Base-by-base conservation (phyloP, 2,797 vertebrate species). In the Myotis daubentonii region DNA sequence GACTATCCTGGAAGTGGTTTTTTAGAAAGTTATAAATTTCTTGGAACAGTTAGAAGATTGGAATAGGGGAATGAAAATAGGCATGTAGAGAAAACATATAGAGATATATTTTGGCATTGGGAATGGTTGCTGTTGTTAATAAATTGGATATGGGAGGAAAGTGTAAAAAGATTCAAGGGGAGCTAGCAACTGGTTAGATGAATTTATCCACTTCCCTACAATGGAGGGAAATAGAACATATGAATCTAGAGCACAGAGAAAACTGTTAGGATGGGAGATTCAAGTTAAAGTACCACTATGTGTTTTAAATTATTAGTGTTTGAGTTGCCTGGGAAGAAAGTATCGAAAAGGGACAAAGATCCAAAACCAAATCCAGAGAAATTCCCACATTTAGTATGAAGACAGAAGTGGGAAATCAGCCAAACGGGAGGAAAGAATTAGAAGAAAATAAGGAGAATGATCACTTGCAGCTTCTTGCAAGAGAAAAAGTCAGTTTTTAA, bases 301-400 rank as follows among this genome's bases (percentile, higher is more conserved):
- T 20, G 8, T 17, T 83, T 85, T 70, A 62, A 80, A 89, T 68
- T 25, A 70, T 75, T 80, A 75, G 30, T 44, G 28, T 6, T 33
- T 95, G 57, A 41, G 20, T 28, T 93, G 36, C 44, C 47, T 62
- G 51, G 28, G 28, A 70, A 79, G 51, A 82, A 81, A 87, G 22
- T n/a, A 55, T 23, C 20, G 13, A 68, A 85, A 94, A 88, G 4
- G 2, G 47, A 49, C 11, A 72, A 3, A 17, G 9, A 88, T 74
- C 30, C 62, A 74, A 84, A 94, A 72, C 19, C 55, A 95, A 51
- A 80, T 36, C 30, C 79, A 87, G 62, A 91, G 28, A 10, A 87
- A 87, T 75, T 57, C 6, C 49, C 12, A 72, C 13, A 47, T 53
- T 41, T 80, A 60, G 33, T 79, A 33, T 57, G 33, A 51, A 44